Base-by-base conservation (phyloP, 2,797 vertebrate genomes). In the Acestrorhynchus altus region DNA sequence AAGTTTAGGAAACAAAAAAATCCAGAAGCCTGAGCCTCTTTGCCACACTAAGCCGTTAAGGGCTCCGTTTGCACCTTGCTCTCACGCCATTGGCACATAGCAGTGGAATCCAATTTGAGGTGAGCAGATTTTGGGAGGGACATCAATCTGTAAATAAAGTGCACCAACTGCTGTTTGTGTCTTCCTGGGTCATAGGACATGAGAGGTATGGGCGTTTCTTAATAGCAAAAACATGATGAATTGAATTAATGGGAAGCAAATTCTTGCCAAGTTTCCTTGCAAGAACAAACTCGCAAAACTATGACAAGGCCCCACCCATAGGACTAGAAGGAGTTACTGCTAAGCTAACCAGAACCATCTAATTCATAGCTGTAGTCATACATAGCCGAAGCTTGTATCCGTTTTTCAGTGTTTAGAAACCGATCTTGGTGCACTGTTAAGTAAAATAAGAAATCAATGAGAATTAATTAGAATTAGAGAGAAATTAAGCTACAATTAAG, bases 1-100 rank as follows among this genome's bases (percentile, higher is more conserved):
- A 64, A 40, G 61, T 64, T 61, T 64, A 44, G 13, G 61, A 64
- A 44, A 44, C 61, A 64, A 64, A 22, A 20, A 22, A n/a, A 63
- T 39, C 54, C 26, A 0, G 12, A 64, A 44, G 16, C 39, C 20
- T 42, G 61, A 40, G 61, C 35, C n/a, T 40, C 39, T 64, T 40
- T 40, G 9, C n/a, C 4, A n/a, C 10, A 7, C 11, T 64, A 40
- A 64, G 39, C 35, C 39, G n/a, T 42, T 64, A 64, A 42, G 35
- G 12, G 18, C 39, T 64, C 61, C 61, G 42, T 28, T 60, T 28
- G 15, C 10, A 4, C 18, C 9, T 11, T 9, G 18, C 60, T n/a
- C 60, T 64, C 61, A 64, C n/a, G 39, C 57, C 15, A 4, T 60
- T 60, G 28, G 57, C 57, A 35, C 16, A 2, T 15, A 60, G 57